Evolutionary conservation across 2,888 invertebrate species (phyloP).

Genomic region (Cataglyphis altisquamis): DNA sequence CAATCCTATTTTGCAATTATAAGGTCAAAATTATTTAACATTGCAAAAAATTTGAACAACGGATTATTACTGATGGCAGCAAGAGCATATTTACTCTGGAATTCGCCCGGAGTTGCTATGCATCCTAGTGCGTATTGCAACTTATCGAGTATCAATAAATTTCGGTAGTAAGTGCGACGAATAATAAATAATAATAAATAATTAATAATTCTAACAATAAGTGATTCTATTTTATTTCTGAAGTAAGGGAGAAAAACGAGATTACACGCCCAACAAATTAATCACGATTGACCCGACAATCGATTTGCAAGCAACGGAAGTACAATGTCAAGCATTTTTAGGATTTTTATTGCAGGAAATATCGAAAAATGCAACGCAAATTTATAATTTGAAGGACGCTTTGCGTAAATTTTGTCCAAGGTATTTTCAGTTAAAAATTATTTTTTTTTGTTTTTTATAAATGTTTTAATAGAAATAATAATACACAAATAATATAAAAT

Average conservation of each 20-base stretch:
- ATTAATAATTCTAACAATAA: not conserved
- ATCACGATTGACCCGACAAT: slow-evolving; percentile 72
- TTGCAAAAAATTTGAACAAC: slow-evolving; percentile 65
- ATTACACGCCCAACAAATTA: slow-evolving; percentile 68
- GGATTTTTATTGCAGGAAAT: slow-evolving; percentile 78
- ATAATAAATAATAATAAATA: slow-evolving; percentile 7
- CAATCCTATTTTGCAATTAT: not conserved
- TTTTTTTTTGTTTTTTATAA: not conserved
- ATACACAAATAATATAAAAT: not conserved
- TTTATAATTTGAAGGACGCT: slow-evolving; percentile 66
- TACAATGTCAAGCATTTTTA: slow-evolving; percentile 81
- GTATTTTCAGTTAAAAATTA: slow-evolving; percentile 63
- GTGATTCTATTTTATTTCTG: not conserved
- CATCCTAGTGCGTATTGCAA: slow-evolving; percentile 73
- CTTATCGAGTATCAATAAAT: slow-evolving; percentile 64
- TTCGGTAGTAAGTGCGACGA: slow-evolving; percentile 68
- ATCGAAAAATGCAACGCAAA: slow-evolving; percentile 58
- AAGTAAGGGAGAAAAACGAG: slow-evolving; percentile 19
- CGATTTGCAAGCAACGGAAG: slow-evolving; percentile 77
- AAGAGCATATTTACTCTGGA: slow-evolving; percentile 80
- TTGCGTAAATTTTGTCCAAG: slow-evolving; percentile 77
- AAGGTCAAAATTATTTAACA: slow-evolving; percentile 76
- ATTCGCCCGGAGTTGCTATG: slow-evolving; percentile 78
- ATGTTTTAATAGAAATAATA: not conserved
- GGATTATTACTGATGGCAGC: slow-evolving; percentile 79